phyloP scores from a whole-genome alignment of 2,113 vertebrate genomes.

The Lophochroa leadbeateri region DNA sequence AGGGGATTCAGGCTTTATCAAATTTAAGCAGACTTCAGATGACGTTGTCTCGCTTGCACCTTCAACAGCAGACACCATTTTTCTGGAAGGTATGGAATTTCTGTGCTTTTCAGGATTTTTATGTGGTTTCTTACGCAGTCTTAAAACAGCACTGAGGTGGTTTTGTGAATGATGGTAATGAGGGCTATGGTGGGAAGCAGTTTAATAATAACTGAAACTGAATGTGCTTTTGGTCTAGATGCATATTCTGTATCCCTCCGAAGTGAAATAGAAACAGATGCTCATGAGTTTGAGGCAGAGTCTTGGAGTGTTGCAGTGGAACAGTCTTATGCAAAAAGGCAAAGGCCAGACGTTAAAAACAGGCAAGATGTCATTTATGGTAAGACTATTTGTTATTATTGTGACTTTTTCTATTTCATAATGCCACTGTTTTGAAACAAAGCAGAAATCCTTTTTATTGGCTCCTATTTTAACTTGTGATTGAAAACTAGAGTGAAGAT shows the following conservation, averaged over 20 bases:
- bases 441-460: not conserved
- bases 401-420: not conserved
- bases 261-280: slow-evolving; percentile 85
- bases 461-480: not conserved
- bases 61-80: slow-evolving; percentile 83
- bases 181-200: not conserved
- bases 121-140: not conserved
- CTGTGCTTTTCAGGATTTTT: not conserved
- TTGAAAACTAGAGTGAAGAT: not conserved
- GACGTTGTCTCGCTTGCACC: slow-evolving; percentile 83
- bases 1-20: slow-evolving; percentile 78
- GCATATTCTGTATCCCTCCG: slow-evolving; percentile 79
- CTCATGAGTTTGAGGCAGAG: slow-evolving; percentile 89
- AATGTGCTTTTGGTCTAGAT: slow-evolving; percentile 74
- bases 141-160: not conserved
- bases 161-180: not conserved
- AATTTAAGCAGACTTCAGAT: slow-evolving; percentile 80
- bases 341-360: slow-evolving; percentile 83
- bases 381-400: slow-evolving; percentile 59
- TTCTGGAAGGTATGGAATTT: slow-evolving; percentile 86
- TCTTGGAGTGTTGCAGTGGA: slow-evolving; percentile 95
- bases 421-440: not conserved
- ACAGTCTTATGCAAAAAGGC: slow-evolving; percentile 79
- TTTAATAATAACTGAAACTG: not conserved
- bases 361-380: slow-evolving; percentile 96